Percentiles rank a stretch among this genome's conserved stretches.
Conservation (phyloP, 2,113 vertebrate genomes). For the Serinus canaria region DNA sequence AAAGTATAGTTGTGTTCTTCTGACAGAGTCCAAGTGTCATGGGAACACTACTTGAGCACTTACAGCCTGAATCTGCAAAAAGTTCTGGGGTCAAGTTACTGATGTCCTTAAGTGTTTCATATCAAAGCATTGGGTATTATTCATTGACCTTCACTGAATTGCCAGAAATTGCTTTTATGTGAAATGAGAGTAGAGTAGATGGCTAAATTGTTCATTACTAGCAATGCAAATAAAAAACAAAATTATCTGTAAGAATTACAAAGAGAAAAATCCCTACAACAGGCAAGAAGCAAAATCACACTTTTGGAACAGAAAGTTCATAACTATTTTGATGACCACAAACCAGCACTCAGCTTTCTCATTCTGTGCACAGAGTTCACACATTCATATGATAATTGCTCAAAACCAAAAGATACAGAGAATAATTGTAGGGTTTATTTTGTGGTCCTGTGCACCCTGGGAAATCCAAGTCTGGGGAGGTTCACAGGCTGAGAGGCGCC, state of each 20-base stretch:
- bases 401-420: constrained; percentile 40
- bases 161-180: constrained; percentile 36
- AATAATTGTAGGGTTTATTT: constrained; percentile 38
- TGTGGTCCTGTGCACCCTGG: constrained; percentile 4
- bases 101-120: constrained; percentile 1
- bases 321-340: not conserved
- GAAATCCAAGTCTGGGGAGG: not conserved
- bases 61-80: constrained; percentile 7
- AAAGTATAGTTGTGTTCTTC: not conserved
- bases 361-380: not conserved
- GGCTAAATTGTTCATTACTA: constrained; percentile 5
- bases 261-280: accelerated
- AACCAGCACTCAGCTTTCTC: not conserved
- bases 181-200: constrained; percentile 17
- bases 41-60: not conserved
- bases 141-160: constrained; percentile 25
- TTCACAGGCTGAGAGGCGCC: constrained; percentile 12
- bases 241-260: not conserved
- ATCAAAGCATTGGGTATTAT: constrained; percentile 26
- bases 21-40: not conserved
- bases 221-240: not conserved
- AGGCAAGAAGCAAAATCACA: not conserved
- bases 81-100: constrained; percentile 31
- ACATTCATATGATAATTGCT: constrained; percentile 44
- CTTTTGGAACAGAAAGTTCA: not conserved